phyloP scores from a whole-genome alignment of 2,888 invertebrate species.

The Machimus rusticus region DNA sequence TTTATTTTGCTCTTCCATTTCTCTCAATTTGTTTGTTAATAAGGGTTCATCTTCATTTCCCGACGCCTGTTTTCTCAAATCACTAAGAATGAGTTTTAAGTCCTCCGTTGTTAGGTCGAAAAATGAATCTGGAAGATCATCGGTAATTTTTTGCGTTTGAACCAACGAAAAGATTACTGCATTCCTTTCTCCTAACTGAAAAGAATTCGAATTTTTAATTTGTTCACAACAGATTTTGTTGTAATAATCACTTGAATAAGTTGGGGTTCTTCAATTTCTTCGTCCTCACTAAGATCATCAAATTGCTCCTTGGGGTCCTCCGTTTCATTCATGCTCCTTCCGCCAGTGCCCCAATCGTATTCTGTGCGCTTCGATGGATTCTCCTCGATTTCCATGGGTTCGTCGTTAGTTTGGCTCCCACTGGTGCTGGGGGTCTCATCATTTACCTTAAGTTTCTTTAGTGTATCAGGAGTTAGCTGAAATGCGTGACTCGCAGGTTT shows the following conservation, averaged over 20 bases:
- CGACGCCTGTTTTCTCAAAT: conserved; percentile 72
- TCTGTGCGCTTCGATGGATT: conserved; percentile 47
- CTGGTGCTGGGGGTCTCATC: conserved; percentile 12
- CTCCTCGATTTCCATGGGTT: neutral
- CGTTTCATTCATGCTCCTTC: conserved; percentile 53
- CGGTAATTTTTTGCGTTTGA: conserved; percentile 68
- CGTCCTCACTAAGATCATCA: neutral
- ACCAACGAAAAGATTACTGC: conserved; percentile 76
- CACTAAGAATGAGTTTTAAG: conserved; percentile 76
- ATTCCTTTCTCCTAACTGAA: conserved; percentile 76
- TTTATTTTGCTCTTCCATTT: conserved; percentile 67
- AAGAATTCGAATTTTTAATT: conserved; percentile 47
- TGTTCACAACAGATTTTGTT: neutral
- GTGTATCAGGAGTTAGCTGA: neutral
- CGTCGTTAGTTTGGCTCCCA: neutral
- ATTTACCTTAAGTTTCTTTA: conserved; percentile 52
- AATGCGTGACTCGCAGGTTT: neutral
- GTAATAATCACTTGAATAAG: conserved; percentile 54
- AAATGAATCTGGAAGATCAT: conserved; percentile 85
- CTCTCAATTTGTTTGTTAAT: conserved; percentile 71
- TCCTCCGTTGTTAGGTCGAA: conserved; percentile 87
- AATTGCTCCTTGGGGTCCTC: neutral
- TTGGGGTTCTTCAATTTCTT: conserved; percentile 51
- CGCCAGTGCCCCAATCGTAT: conserved; percentile 59
- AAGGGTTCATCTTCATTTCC: conserved; percentile 78